Base-by-base conservation (phyloP, 35 echinoderm and acorn worm genomes). In the Anneissia japonica region DNA sequence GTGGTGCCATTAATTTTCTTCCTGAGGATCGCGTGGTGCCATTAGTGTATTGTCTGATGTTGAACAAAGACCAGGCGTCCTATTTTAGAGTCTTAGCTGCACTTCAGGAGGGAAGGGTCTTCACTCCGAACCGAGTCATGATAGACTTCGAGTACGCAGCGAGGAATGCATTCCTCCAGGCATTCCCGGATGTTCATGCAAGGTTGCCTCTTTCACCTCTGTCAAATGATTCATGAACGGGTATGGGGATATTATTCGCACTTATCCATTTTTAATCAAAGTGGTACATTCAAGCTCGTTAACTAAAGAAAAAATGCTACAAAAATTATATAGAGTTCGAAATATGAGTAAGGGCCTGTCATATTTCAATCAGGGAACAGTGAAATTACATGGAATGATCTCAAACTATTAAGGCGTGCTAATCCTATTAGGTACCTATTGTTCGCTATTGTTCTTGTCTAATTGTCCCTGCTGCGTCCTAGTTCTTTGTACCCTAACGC, bases 211-310 rank as follows among this genome's bases (percentile, higher is more conserved):
- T 84, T 84, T 74, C 82, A 84, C 29, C 82, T 84, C 23, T 84
- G 82, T n/a, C 82, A 84, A 32, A 84, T n/a, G 35, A 84, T 84
- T 26, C 82, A 84, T 36, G 55, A 73, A 73, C n/a, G 82, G 82
- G 82, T 84, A 64, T 43, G 14, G 40, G 4, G 40, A 43, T 43
- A 43, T 43, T 43, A 43, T 43, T 43, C 14, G 76, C 30, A 78
- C 13, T 78, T 26, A 78, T 31, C 76, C 76, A 78, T 78, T 78
- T 33, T 78, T 78, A 3, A 78, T 78, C 31, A 33, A 33, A 78
- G 21, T 78, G 30, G 76, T 78, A 78, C 31, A 78, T 78, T 78
- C 73, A 75, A 75, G 73, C 73, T 75, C 73, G 17, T 75, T 9
- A 17, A 9, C 4, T 10, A 75, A 75, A 75, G 17, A 1, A 1